Conservation (phyloP, 2,797 vertebrate genomes). For the Pangasius larnaudii region DNA sequence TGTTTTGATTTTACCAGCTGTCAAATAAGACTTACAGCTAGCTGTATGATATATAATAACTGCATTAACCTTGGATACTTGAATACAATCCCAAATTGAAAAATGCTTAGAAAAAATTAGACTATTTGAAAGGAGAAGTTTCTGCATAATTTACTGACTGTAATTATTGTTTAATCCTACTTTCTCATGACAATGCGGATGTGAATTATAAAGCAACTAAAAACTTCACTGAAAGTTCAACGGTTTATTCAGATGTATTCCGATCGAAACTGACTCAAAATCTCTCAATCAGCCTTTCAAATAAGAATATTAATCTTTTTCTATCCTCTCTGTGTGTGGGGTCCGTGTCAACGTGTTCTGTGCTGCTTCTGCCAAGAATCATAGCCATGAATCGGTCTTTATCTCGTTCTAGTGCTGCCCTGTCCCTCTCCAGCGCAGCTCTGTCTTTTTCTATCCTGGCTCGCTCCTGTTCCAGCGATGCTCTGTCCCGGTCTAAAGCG, state of each 20-base stretch:
- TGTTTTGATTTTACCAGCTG: neutral
- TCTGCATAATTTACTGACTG: neutral
- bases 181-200: neutral
- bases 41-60: neutral
- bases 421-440: constrained; percentile 48
- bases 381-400: constrained; percentile 16
- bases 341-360: constrained; percentile 19
- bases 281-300: constrained; percentile 58
- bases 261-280: constrained; percentile 44
- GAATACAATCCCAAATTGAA: neutral
- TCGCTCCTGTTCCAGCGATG: constrained; percentile 45
- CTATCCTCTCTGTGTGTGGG: constrained; percentile 51
- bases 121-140: neutral
- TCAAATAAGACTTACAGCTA: neutral
- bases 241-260: neutral
- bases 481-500: constrained; percentile 47
- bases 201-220: neutral
- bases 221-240: neutral
- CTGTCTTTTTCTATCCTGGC: constrained; percentile 53
- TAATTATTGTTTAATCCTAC: neutral
- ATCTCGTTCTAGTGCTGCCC: constrained; percentile 49
- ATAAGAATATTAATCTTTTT: constrained; percentile 59
- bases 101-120: neutral
- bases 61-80: neutral
- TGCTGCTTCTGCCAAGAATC: constrained; percentile 12